A percentile compares a stretch with the other conserved stretches of the same genome.
These are phyloP conservation scores for Argentina silus DNA, from an alignment of 2,797 vertebrate species.

Conservation along the genomic window DNA sequence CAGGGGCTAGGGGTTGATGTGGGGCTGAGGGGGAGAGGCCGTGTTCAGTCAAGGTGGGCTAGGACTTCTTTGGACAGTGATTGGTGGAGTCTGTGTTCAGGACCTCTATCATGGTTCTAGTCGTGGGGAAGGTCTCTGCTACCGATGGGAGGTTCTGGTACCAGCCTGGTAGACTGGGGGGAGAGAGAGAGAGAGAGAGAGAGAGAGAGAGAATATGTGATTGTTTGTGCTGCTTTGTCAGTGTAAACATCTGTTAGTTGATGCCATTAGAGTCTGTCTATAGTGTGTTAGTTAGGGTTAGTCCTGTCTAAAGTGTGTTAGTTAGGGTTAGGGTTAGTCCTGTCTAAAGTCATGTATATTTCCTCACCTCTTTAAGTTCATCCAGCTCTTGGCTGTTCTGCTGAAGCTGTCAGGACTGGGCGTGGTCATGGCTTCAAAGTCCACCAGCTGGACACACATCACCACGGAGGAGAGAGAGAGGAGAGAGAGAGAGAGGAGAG, in stretches of 20 bases:
- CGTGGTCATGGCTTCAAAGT: slow-evolving; percentile 98
- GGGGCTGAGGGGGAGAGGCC: slow-evolving; percentile 7
- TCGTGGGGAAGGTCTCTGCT: slow-evolving; percentile 91
- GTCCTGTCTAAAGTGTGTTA: too few relatives aligned
- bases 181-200: background rate
- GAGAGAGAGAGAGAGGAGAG: too few relatives aligned
- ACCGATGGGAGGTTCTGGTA: slow-evolving; percentile 93
- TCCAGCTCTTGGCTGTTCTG: slow-evolving; percentile 91
- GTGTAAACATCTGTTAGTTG: too few relatives aligned
- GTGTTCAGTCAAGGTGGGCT: slow-evolving; percentile 33
- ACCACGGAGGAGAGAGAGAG: too few relatives aligned
- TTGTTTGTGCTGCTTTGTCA: too few relatives aligned
- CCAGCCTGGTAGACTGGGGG: slow-evolving; percentile 86
- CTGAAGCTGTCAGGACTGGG: slow-evolving; percentile 91
- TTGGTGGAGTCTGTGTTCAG: slow-evolving; percentile 92
- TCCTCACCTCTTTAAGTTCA: slow-evolving; percentile 90
- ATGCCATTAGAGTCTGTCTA: too few relatives aligned
- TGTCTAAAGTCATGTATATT: background rate
- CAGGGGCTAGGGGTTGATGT: background rate
- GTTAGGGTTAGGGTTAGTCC: too few relatives aligned
- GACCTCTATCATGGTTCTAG: slow-evolving; percentile 93
- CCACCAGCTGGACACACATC: slow-evolving; percentile 83
- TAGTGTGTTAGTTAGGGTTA: too few relatives aligned
- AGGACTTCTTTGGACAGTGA: slow-evolving; percentile 89
- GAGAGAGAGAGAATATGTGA: background rate